Percentiles rank a stretch among this genome's conserved stretches.
Conservation (phyloP, 2,797 vertebrate species). For the Neostethus bicornis region DNA sequence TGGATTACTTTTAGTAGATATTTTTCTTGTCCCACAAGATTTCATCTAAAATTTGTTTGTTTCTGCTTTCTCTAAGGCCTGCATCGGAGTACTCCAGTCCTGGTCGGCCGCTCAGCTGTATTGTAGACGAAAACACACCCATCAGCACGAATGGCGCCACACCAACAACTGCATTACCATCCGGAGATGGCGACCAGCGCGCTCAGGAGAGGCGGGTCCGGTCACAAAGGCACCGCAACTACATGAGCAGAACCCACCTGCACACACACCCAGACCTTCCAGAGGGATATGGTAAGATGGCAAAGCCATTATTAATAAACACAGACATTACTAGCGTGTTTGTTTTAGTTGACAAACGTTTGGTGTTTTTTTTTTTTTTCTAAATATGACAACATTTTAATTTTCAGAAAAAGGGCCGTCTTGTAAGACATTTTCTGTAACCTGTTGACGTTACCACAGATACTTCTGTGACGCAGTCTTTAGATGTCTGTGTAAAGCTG, state of each 20-base stretch:
- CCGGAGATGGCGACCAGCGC: conserved; percentile 85
- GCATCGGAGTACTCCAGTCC: conserved; percentile 97
- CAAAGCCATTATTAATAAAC: too few relatives aligned
- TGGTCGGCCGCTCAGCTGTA: conserved; percentile 93
- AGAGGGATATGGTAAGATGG: conserved; percentile 95
- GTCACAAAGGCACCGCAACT: conserved; percentile 96
- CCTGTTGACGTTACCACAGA: neutral
- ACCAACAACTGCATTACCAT: conserved; percentile 79
- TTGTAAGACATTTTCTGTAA: conserved; percentile 2
- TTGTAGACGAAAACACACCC: conserved; percentile 96
- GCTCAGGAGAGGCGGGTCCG: conserved; percentile 91
- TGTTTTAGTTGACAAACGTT: conserved; percentile 37
- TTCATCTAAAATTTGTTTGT: too few relatives aligned
- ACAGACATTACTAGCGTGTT: too few relatives aligned
- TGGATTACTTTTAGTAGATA: too few relatives aligned
- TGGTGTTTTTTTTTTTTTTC: neutral
- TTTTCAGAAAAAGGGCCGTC: neutral
- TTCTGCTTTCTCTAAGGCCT: conserved; percentile 76
- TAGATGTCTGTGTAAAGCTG: conserved; percentile 7
- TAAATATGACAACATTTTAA: too few relatives aligned
- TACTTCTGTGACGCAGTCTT: neutral
- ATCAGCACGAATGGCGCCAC: conserved; percentile 90
- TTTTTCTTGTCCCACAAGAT: too few relatives aligned
- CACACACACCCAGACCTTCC: conserved; percentile 96
- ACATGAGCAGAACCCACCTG: conserved; percentile 98